Base-by-base conservation (phyloP, 2,888 invertebrate species). In the Cordilura impudica region DNA sequence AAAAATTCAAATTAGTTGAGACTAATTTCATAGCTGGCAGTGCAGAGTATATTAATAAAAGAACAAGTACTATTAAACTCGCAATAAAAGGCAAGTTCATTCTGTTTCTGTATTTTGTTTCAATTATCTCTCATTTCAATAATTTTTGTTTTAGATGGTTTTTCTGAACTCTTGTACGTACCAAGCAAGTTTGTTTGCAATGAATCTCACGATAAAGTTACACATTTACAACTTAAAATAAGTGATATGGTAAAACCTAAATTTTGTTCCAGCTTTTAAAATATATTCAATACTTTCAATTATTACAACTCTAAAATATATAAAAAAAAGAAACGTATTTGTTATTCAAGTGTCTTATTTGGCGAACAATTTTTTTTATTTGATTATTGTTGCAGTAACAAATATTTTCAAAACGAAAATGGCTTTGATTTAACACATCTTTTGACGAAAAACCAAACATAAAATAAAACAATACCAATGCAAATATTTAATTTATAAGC, bases 11-110 rank as follows among this genome's bases (percentile, higher is more conserved):
- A 0, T 0, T 2, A 14, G 29, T n/a, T 7, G 12, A 31, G 18
- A 75, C 86, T 0, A 65, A 76, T 4, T 81, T 61, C 31, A 76
- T 87, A 4, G 83, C 83, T 18, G 87, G 84, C 10, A 82, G 63
- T 45, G 84, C 84, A n/a, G 66, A 76, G 6, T 84, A 85, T 56
- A 16, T 85, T 5, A 86, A 87, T 66, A 83, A 82, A 2, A 84
- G 87, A 18, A 84, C 82, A 6, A 87, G 84, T 63, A 3, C 3
- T 1, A 58, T 87, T n/a, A 84, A 81, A 29, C 19, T 87, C 14
- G 12, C 72, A 4, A 8, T 87, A 1, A 79, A 83, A 14, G 84
- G 87, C 86, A 70, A 66, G 79, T 43, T 12, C 49, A n/a, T 31
- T 5, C n/a, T 29, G 18, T 10, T 21, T 21, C 0, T 8, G 14